Evolutionary conservation across 2,888 invertebrate genomes (phyloP).

Genomic region (Harpalus rubripes): DNA sequence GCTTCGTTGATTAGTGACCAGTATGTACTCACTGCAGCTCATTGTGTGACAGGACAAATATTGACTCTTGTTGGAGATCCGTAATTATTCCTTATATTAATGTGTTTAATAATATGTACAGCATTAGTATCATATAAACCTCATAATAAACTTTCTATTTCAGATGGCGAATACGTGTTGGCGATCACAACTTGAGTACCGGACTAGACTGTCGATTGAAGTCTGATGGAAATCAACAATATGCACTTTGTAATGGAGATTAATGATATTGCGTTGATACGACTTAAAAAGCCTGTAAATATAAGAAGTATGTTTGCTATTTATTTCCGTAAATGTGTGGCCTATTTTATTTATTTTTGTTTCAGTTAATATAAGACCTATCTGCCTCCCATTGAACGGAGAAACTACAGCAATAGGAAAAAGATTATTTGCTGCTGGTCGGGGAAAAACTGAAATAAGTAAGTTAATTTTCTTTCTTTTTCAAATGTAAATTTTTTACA

Average conservation of each 20-base stretch:
- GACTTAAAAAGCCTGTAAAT: not conserved
- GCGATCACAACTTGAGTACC: conserved; percentile 78
- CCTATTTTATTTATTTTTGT: not conserved
- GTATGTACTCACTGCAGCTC: conserved; percentile 68
- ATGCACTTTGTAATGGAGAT: not conserved
- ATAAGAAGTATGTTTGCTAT: not conserved
- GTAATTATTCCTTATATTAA: conserved; percentile 47
- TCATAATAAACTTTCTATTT: not conserved
- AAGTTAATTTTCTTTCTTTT: too few species aligned
- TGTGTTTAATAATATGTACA: too few species aligned
- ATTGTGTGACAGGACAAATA: conserved; percentile 40
- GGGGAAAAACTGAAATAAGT: conserved; percentile 19
- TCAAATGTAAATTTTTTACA: too few species aligned
- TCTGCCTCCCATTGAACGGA: conserved; percentile 72
- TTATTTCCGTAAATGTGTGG: not conserved
- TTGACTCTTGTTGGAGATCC: too few species aligned
- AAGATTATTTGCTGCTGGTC: conserved; percentile 70
- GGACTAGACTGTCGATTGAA: conserved; percentile 75
- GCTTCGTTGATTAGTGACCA: conserved; percentile 36
- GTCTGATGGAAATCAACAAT: not conserved
- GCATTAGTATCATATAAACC: too few species aligned
- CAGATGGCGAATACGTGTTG: conserved; percentile 75
- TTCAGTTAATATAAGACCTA: conserved; percentile 22
- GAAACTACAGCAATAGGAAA: conserved; percentile 73
- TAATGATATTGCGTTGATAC: not conserved